These are phyloP conservation scores for Andrena minutula DNA, from an alignment of 2,888 invertebrate species.

Conservation along the genomic window DNA sequence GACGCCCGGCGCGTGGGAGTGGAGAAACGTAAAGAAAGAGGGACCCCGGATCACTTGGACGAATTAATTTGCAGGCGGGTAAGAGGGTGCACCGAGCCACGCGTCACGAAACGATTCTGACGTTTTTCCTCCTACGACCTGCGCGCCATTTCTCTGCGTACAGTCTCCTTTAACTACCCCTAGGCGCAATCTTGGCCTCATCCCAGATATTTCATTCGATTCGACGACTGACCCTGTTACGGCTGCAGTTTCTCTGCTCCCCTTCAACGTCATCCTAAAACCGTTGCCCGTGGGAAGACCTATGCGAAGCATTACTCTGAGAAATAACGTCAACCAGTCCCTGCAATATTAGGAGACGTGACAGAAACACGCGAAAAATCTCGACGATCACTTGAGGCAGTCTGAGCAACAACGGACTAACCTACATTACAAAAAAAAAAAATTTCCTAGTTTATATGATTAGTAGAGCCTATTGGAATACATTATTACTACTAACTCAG, in stretches of 20 bases:
- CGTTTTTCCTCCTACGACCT: constrained; percentile 32
- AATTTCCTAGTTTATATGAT: too few species aligned
- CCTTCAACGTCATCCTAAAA: constrained; percentile 19
- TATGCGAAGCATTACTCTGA: neutral
- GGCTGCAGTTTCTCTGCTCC: neutral
- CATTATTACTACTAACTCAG: too few species aligned
- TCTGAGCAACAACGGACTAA: too few species aligned
- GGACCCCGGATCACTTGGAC: constrained; percentile 8
- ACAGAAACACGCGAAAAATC: too few species aligned
- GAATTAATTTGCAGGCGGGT: constrained; percentile 12
- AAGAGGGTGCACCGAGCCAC: constrained; percentile 17
- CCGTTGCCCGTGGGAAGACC: neutral
- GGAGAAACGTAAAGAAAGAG: neutral
- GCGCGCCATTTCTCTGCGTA: constrained; percentile 24
- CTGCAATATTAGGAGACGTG: too few species aligned
- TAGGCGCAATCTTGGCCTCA: constrained; percentile 51
- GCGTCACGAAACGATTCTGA: constrained; percentile 21
- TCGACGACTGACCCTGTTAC: constrained; percentile 40
- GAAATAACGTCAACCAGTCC: neutral
- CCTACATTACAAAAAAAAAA: too few species aligned
- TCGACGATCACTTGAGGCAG: too few species aligned
- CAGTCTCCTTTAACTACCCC: constrained; percentile 44
- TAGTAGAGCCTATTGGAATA: too few species aligned
- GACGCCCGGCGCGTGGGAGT: neutral
- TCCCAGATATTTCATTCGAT: constrained; percentile 55